A percentile compares a stretch with the other conserved stretches of the same genome.
Conservation (phyloP, 2,888 invertebrate genomes). For the Drosophila cracens region DNA sequence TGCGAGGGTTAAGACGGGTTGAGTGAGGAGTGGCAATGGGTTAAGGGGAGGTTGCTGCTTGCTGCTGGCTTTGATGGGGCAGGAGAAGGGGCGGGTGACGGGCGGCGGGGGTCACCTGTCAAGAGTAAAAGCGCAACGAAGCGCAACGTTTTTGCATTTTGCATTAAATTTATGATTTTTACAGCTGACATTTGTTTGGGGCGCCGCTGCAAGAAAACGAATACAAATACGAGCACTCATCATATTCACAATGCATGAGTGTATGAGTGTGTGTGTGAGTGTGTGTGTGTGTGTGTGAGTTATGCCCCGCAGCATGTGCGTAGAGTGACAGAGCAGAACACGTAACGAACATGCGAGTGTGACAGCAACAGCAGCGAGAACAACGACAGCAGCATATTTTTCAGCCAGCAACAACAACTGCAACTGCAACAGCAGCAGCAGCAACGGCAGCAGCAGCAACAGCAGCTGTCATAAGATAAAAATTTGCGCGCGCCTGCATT, state of each 20-base stretch:
- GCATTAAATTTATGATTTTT: constrained; percentile 81
- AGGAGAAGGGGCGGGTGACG: not conserved
- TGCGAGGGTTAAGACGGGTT: not conserved
- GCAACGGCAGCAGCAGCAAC: constrained; percentile 30
- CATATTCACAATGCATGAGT: constrained; percentile 6
- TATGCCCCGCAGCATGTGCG: constrained; percentile 63
- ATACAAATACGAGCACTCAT: constrained; percentile 20
- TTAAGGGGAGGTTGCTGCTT: not conserved
- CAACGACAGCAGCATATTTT: constrained; percentile 73
- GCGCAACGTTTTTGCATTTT: constrained; percentile 80
- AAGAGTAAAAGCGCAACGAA: constrained; percentile 77
- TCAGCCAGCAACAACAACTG: constrained; percentile 56
- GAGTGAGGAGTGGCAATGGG: not conserved
- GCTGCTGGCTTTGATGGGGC: not conserved
- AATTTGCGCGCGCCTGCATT: constrained; percentile 81
- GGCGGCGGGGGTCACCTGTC: constrained; percentile 61
- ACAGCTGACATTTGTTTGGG: constrained; percentile 80
- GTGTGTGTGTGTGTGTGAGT: constrained; percentile 29
- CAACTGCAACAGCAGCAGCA: constrained; percentile 51
- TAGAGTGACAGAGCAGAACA: constrained; percentile 69
- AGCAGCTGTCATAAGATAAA: constrained; percentile 83
- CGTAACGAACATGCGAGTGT: constrained; percentile 59
- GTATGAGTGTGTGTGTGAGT: constrained; percentile 10
- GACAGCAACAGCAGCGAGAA: constrained; percentile 62
- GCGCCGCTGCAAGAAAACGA: constrained; percentile 60